Conservation (phyloP, 2,888 invertebrate genomes). For the Sphinx pinastri region DNA sequence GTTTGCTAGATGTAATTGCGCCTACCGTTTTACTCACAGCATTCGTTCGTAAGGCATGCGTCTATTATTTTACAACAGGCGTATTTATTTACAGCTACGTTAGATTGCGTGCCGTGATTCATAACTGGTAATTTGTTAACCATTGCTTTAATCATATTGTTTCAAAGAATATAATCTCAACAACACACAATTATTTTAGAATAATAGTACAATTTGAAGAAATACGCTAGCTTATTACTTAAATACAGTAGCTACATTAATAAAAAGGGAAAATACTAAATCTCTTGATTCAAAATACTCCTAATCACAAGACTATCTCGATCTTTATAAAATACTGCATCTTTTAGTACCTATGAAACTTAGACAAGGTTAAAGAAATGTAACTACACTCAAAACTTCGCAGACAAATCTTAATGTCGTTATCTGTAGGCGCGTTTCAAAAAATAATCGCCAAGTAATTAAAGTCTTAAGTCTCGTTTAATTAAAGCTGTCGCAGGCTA, state of each 20-base stretch:
- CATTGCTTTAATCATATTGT: neutral
- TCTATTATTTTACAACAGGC: conserved; percentile 13
- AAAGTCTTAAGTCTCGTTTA: conserved; percentile 71
- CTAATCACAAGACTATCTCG: neutral
- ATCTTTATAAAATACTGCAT: neutral
- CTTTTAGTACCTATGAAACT: neutral
- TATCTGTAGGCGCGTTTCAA: conserved; percentile 58
- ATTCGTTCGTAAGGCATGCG: neutral
- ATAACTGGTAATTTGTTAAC: neutral
- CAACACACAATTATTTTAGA: too few relatives aligned
- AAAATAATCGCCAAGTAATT: conserved; percentile 70
- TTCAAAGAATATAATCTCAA: too few relatives aligned
- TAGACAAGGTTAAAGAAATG: conserved; percentile 9
- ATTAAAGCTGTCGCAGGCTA: conserved; percentile 54
- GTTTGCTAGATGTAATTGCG: neutral
- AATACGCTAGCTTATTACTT: too few relatives aligned
- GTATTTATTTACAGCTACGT: neutral
- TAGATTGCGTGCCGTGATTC: too few relatives aligned
- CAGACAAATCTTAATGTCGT: conserved; percentile 69
- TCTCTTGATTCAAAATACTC: neutral
- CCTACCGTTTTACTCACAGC: conserved; percentile 13
- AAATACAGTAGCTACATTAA: too few relatives aligned
- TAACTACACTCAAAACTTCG: conserved; percentile 55
- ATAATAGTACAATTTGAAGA: too few relatives aligned
- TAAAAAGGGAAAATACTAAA: too few relatives aligned